Conservation (phyloP, 2,797 vertebrate genomes). For the Amblyraja radiata region DNA sequence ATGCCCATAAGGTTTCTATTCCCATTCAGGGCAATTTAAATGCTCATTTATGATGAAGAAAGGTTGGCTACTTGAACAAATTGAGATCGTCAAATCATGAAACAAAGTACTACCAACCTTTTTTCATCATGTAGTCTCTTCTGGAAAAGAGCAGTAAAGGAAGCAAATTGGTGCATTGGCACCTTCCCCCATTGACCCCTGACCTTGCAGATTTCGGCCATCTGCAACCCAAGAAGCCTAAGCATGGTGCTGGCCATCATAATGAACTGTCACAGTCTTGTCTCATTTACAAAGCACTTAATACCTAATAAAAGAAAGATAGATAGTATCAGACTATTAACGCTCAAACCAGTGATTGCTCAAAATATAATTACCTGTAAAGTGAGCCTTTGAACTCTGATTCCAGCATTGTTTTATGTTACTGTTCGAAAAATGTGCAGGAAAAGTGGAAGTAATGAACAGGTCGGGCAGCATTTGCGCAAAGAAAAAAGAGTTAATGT, state of each 20-base stretch:
- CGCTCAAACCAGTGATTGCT: not conserved
- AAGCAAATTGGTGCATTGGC: constrained; percentile 55
- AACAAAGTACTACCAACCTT: constrained; percentile 83
- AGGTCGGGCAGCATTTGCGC: no score
- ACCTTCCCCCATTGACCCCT: constrained; percentile 67
- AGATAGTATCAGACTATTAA: constrained; percentile 48
- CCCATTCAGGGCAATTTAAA: not conserved
- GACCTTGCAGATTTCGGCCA: constrained; percentile 62
- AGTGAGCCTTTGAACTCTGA: constrained; percentile 40
- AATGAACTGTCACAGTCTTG: constrained; percentile 55
- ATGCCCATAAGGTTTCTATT: not conserved
- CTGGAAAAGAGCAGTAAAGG: constrained; percentile 59
- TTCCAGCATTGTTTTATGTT: constrained; percentile 39
- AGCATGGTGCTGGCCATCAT: constrained; percentile 65
- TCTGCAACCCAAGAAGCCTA: constrained; percentile 68
- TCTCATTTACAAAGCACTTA: constrained; percentile 50
- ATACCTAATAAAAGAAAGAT: constrained; percentile 67
- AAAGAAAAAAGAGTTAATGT: no score
- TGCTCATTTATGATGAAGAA: constrained; percentile 52
- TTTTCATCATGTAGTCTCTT: constrained; percentile 74
- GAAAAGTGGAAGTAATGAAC: no score
- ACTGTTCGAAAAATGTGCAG: no score
- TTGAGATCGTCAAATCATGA: constrained; percentile 52
- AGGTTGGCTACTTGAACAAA: constrained; percentile 59
- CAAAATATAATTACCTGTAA: constrained; percentile 31